Percentiles rank a stretch among this genome's conserved stretches.
Conservation (phyloP, 1,140 invertebrate species). For the Coptotermes formosanus region DNA sequence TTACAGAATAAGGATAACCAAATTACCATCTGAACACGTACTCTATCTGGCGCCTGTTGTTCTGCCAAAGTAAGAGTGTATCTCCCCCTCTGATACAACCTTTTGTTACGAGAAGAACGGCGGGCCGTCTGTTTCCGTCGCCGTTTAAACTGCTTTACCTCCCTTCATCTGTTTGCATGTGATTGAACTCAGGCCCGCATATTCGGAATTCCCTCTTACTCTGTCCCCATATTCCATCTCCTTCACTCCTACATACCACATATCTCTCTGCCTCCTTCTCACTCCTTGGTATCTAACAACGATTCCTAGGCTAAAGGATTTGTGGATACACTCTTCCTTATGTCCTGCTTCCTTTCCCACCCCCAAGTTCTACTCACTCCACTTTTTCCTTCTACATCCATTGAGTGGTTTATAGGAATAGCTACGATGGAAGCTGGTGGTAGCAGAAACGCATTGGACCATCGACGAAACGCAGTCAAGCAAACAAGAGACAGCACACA, state of each 20-base stretch:
- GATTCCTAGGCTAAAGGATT: conserved; percentile 24
- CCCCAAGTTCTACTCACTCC: background rate
- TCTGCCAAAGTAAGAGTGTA: background rate
- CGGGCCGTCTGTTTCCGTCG: background rate
- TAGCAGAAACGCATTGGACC: conserved; percentile 21
- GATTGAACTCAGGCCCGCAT: conserved; percentile 24
- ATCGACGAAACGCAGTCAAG: conserved; percentile 26
- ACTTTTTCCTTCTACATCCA: conserved; percentile 6
- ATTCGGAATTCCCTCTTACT: conserved; percentile 15
- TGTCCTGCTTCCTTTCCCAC: background rate
- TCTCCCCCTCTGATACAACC: background rate
- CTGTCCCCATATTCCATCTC: background rate
- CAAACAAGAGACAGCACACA: conserved; percentile 17
- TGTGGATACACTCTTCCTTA: conserved; percentile 24
- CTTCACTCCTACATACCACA: background rate
- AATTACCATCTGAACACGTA: no score
- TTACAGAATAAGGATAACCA: no score
- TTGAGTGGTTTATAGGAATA: conserved; percentile 25
- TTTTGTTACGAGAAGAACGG: background rate
- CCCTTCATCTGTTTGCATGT: background rate
- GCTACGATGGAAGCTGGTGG: conserved; percentile 8
- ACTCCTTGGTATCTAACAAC: conserved; percentile 24
- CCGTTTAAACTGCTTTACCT: conserved; percentile 14
- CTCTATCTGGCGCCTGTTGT: background rate
- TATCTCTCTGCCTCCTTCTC: background rate